Evolutionary conservation across 2,113 vertebrate genomes (phyloP), one percentile per base, ranked within the genome.

Genomic region (Sander lucioperca): DNA sequence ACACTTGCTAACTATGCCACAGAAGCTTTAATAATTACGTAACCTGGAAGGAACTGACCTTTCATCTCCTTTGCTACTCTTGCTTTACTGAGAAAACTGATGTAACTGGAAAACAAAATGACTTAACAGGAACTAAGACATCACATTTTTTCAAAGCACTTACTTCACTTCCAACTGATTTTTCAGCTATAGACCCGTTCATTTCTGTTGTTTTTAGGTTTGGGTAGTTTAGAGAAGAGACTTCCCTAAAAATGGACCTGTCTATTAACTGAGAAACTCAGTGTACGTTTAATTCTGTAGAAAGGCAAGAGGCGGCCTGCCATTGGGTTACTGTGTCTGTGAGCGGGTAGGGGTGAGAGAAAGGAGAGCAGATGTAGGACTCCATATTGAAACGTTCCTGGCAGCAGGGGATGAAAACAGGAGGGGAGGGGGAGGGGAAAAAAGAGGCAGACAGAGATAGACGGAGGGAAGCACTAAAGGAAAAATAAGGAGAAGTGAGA

Each of bases 321-420:
- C 33, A 14, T 16, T 23, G 67, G 69, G 56, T 58, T 19, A 74
- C 45, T 79, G 64, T 6, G 70, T 69, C 30, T 70, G n/a, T 16
- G 53, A 58, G 80, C 1, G 13, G 30, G 54, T 30, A 6, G 45
- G 61, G 57, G 48, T 25, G 45, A 75, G 61, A 72, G 51, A 74
- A 77, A 77, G 45, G n/a, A 80, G 51, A 84, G 56, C 83, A 87
- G 82, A 87, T 83, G 84, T 53, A 33, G 50, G 70, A 57, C 54
- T 85, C 76, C 56, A 74, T 67, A 59, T 51, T 85, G 82, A 79
- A 85, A 78, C 54, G 70, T 76, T 89, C 66, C 66, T 69, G 74
- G 84, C 82, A 73, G 68, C 33, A 53, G 58, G 64, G 69, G 66
- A 79, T 16, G 13, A 62, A 79, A 33, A 58, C 19, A 21, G 21